Conservation (phyloP, 2,888 invertebrate genomes). For the Drosophila sordidapex region DNA sequence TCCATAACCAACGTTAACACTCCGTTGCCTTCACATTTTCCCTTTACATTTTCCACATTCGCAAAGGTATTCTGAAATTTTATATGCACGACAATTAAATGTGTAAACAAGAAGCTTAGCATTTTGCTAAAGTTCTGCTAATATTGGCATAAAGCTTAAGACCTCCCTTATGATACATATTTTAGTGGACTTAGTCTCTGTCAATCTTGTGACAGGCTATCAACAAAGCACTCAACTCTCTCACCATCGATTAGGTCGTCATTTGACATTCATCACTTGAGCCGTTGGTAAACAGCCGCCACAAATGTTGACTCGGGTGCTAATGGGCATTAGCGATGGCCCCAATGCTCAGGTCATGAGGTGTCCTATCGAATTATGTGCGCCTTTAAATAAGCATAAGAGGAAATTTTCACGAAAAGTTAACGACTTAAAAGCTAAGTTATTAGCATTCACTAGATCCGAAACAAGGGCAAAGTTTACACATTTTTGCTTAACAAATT, state of each 20-base stretch:
- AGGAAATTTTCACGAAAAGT: conserved; percentile 41
- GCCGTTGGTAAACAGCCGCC: conserved; percentile 40
- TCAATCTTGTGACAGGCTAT: conserved; percentile 28
- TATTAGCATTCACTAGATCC: conserved; percentile 21
- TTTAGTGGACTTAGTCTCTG: conserved; percentile 12
- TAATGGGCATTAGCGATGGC: conserved; percentile 42
- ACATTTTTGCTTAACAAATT: conserved; percentile 77
- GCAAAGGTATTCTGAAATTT: background rate
- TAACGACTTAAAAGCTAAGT: conserved; percentile 49
- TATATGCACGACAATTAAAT: background rate
- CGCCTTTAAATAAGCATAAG: conserved; percentile 58
- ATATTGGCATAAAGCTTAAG: conserved; percentile 12
- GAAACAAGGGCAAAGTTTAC: conserved; percentile 74
- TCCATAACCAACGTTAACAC: background rate
- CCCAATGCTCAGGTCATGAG: conserved; percentile 20
- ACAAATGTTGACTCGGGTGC: conserved; percentile 41
- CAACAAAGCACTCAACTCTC: conserved; percentile 27
- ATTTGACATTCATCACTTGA: conserved; percentile 37
- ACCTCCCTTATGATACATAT: background rate
- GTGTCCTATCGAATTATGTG: conserved; percentile 38
- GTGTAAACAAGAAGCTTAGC: background rate
- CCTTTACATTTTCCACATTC: background rate
- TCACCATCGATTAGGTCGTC: conserved; percentile 10
- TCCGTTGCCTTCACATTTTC: background rate
- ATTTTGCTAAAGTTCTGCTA: background rate